These are phyloP conservation scores for Phaenicophaeus curvirostris DNA, from an alignment of 2,797 vertebrate genomes.

Conservation along the genomic window DNA sequence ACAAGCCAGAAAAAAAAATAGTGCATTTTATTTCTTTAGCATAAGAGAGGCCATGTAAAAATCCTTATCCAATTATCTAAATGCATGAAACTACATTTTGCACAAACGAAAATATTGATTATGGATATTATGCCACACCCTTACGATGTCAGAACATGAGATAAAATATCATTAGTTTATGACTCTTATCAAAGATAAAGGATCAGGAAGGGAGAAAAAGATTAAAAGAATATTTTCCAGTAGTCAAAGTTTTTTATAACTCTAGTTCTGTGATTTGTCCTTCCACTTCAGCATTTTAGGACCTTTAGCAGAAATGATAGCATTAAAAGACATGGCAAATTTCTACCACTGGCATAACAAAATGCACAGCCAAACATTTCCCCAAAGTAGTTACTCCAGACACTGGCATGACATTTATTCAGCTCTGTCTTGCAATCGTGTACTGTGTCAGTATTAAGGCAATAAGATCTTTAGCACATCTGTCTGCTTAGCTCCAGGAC, in stretches of 20 bases:
- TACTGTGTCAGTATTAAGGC: neutral
- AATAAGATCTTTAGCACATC: neutral
- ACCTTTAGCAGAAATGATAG: neutral
- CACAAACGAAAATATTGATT: neutral
- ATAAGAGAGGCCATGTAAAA: neutral
- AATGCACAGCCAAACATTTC: neutral
- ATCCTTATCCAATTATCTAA: neutral
- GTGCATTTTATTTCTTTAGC: neutral
- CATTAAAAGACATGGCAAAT: neutral
- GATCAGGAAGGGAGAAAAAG: neutral
- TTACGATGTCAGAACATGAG: neutral
- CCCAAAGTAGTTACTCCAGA: neutral
- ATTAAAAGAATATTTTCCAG: neutral
- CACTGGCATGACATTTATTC: neutral
- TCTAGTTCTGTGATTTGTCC: neutral
- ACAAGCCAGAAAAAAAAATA: neutral
- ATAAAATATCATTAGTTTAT: neutral
- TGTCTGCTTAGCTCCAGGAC: neutral
- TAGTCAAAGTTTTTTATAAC: neutral
- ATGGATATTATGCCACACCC: neutral
- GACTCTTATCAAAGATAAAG: neutral
- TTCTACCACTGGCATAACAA: neutral
- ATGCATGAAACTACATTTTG: neutral
- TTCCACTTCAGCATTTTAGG: neutral
- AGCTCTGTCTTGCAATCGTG: neutral